These are phyloP conservation scores for Lepeophtheirus salmonis DNA, from an alignment of 1,140 invertebrate genomes.

Conservation along the genomic window DNA sequence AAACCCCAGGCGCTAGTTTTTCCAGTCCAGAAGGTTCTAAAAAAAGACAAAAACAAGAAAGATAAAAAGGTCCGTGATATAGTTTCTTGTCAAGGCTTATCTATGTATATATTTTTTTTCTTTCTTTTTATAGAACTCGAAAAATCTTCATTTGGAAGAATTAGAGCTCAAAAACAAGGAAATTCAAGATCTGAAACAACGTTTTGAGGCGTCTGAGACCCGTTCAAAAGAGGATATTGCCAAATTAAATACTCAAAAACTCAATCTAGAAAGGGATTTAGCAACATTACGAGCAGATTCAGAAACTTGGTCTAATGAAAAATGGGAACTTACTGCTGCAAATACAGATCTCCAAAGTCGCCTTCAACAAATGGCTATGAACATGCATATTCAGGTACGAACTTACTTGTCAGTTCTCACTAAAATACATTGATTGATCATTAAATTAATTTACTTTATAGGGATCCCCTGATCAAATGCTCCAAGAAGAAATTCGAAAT, in stretches of 20 bases:
- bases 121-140: background rate
- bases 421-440: background rate
- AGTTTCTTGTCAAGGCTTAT: background rate
- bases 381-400: constrained; percentile 1
- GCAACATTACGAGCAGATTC: background rate
- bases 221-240: background rate
- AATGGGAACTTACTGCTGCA: background rate
- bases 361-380: background rate
- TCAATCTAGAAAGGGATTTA: background rate
- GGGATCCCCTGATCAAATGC: background rate
- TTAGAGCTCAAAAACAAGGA: background rate
- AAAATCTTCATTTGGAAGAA: background rate
- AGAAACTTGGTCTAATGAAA: background rate
- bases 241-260: background rate
- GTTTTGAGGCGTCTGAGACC: background rate
- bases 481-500: constrained; percentile 2
- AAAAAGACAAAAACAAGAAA: background rate
- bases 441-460: background rate
- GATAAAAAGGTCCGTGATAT: background rate
- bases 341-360: constrained; percentile 7
- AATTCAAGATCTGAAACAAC: background rate
- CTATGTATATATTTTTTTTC: background rate
- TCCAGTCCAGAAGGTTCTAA: background rate
- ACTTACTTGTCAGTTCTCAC: background rate
- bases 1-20: background rate